Evolutionary conservation across 2,888 invertebrate species (phyloP).

Genomic region (Pseudolycoriella hygida): DNA sequence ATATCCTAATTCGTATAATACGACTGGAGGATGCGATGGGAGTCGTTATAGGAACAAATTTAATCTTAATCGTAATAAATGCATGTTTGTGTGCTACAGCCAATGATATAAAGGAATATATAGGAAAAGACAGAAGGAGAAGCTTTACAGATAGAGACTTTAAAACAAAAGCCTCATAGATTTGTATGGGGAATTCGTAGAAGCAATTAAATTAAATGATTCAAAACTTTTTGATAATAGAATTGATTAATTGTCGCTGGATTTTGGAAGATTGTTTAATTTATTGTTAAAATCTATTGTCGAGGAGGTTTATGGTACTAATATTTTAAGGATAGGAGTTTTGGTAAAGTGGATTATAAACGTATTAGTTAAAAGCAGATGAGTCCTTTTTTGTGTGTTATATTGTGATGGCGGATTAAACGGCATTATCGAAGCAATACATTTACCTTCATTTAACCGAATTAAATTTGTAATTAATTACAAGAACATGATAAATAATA

Average conservation of each 20-base stretch:
- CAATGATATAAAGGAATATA: neutral
- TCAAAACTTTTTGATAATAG: neutral
- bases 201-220: constrained; percentile 1
- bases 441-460: too few relatives aligned
- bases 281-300: neutral
- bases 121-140: neutral
- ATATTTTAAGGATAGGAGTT: too few relatives aligned
- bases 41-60: neutral
- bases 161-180: neutral
- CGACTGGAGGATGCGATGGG: neutral
- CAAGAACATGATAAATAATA: too few relatives aligned
- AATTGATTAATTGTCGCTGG: constrained; percentile 1
- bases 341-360: too few relatives aligned
- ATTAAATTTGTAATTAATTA: too few relatives aligned
- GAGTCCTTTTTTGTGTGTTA: too few relatives aligned
- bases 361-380: too few relatives aligned
- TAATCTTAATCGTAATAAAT: neutral
- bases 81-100: neutral
- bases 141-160: neutral
- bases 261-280: neutral
- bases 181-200: constrained; percentile 1
- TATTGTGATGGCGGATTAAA: too few relatives aligned
- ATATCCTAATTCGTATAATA: too few relatives aligned
- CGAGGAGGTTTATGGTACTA: neutral
- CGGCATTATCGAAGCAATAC: too few relatives aligned